Conservation (phyloP, 2,888 invertebrate species). For the Caenorhabditis angaria region DNA sequence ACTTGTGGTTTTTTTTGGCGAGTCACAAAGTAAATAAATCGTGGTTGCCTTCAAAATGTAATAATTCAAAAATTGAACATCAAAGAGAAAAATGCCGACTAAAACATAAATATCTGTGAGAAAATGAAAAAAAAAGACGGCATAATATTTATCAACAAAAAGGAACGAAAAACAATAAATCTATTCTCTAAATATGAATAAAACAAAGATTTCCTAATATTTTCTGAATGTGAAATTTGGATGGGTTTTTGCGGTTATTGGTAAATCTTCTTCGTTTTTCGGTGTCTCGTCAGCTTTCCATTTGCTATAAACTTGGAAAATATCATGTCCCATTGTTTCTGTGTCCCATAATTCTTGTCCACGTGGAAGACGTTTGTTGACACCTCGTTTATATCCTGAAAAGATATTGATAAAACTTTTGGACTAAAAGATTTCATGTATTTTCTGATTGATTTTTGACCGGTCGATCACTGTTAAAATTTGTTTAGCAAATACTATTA, state of each 20-base stretch:
- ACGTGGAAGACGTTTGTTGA: slow-evolving; percentile 63
- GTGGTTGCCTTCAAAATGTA: not conserved
- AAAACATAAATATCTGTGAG: not conserved
- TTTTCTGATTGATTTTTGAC: too few relatives aligned
- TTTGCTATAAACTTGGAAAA: slow-evolving; percentile 65
- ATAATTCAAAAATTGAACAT: slow-evolving; percentile 3
- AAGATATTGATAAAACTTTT: too few relatives aligned
- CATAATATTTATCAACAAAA: slow-evolving; percentile 16
- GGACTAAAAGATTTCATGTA: too few relatives aligned
- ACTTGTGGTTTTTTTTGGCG: not conserved
- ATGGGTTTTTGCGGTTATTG: slow-evolving; percentile 58
- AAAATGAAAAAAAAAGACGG: not conserved
- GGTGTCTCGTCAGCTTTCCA: slow-evolving; percentile 64
- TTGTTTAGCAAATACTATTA: too few relatives aligned
- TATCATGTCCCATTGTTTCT: slow-evolving; percentile 71
- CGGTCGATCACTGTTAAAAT: too few relatives aligned
- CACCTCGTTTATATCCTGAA: slow-evolving; percentile 59
- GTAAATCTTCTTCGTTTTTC: slow-evolving; percentile 42
- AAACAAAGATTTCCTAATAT: slow-evolving; percentile 28
- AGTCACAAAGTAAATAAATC: slow-evolving; percentile 2
- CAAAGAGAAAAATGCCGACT: slow-evolving; percentile 4
- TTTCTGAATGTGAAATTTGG: slow-evolving; percentile 63
- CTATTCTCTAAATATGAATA: slow-evolving; percentile 9
- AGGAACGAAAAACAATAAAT: not conserved
- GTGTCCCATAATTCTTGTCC: slow-evolving; percentile 70